Evolutionary conservation across 2,888 invertebrate genomes (phyloP).

Genomic region (Germaria angustata): DNA sequence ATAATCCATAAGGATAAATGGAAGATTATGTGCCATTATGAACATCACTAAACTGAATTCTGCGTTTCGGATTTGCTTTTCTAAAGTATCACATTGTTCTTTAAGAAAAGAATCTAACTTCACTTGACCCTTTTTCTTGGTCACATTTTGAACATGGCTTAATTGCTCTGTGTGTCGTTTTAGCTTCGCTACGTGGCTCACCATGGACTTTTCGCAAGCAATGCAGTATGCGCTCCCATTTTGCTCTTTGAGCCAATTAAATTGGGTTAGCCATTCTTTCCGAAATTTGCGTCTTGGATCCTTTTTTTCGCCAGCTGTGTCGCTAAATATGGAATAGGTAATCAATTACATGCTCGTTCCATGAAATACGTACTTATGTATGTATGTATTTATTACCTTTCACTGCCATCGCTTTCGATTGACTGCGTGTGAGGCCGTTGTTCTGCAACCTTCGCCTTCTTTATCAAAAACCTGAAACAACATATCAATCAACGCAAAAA

Average conservation of each 20-base stretch:
- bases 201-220: constrained; percentile 1
- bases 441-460: background rate
- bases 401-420: background rate
- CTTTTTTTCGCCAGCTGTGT: background rate
- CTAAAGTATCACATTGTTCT: background rate
- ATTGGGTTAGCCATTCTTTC: background rate
- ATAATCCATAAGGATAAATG: background rate
- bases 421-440: too few relatives aligned
- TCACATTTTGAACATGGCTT: background rate
- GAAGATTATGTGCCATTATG: background rate
- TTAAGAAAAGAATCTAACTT: background rate
- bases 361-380: background rate
- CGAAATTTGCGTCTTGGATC: background rate
- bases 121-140: background rate
- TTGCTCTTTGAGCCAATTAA: background rate
- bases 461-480: background rate
- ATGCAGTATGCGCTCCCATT: background rate
- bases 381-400: background rate
- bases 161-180: background rate
- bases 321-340: background rate
- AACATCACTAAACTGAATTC: constrained; percentile 6
- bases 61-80: background rate
- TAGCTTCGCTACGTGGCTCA: background rate
- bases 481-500: background rate
- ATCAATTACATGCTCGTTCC: background rate